phyloP scores from a whole-genome alignment of 2,888 invertebrate genomes.

The Gerosis bhagava region DNA sequence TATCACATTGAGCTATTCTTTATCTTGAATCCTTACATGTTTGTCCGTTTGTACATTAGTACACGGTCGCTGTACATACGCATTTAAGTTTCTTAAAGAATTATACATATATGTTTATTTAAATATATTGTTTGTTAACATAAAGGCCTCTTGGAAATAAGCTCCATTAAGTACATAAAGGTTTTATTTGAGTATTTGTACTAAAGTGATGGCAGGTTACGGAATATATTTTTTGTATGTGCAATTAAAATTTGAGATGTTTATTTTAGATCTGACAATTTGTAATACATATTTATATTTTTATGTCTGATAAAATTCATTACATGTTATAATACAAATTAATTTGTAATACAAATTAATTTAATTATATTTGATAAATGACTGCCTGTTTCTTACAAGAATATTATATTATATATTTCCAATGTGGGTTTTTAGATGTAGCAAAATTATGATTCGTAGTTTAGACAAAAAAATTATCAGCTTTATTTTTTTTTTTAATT shows the following conservation, averaged over 20 bases:
- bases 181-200: conserved; percentile 11
- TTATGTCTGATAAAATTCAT: too few relatives aligned
- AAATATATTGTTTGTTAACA: conserved; percentile 38
- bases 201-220: conserved; percentile 27
- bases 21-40: too few relatives aligned
- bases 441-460: too few relatives aligned
- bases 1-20: too few relatives aligned
- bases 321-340: too few relatives aligned
- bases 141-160: conserved; percentile 40
- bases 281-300: conserved; percentile 20
- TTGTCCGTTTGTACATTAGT: background rate
- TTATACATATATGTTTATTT: too few relatives aligned
- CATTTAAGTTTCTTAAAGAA: conserved; percentile 59
- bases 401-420: too few relatives aligned
- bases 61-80: conserved; percentile 32
- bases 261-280: conserved; percentile 49
- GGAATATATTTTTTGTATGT: conserved; percentile 44
- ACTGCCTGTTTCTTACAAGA: too few relatives aligned
- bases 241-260: conserved; percentile 57
- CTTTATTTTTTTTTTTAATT: too few relatives aligned
- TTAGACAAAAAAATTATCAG: too few relatives aligned
- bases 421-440: too few relatives aligned
- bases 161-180: conserved; percentile 32
- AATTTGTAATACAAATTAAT: conserved; percentile 30
- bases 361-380: too few relatives aligned